Evolutionary conservation across 2,113 vertebrate genomes (phyloP), one percentile per base, ranked within the genome.

Genomic region (Junco hyemalis): DNA sequence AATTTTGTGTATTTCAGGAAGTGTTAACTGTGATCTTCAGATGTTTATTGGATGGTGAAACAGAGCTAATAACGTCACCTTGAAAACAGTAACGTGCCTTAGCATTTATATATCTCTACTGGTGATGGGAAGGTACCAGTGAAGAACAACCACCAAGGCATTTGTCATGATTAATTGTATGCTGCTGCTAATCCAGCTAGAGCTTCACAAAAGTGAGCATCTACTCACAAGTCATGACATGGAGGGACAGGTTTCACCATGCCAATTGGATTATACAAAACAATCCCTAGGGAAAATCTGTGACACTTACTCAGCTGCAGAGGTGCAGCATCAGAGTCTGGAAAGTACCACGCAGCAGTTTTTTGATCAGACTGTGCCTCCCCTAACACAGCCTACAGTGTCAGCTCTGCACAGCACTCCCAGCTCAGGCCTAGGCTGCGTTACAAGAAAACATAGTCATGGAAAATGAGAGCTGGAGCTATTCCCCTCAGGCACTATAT

Each of bases 371-470:
- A 42, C 6, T 3, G 0, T 54, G 44, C 48, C n/a, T 59, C 22
- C 44, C 38, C 15, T n/a, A 54, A 25, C 50, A 60, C 45, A 63
- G 71, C 35, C 63, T 22, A 14, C 3, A 1, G 4, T 6, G 44
- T 9, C 42, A 69, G 79, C 86, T 90, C 63, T 22, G 63, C 45
- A 9, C 2, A 1, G 71, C 45, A 31, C 9, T 47, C 60, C 35
- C 36, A 57, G 36, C 47, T 81, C 2, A 3, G 19, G 50, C 56
- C 64, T 40, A 17, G 50, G 38, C 51, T 87, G 29, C 0, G 0
- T 14, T 51, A 15, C n/a, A 69, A 48, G 69, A 72, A 83, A 69
- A 81, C 0, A 1, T 0, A 65, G 66, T 50, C 72, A 81, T 0
- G 0, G 51, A 71, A 86, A 66, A 81, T 2, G 7, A 48, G 72